Percentiles rank a stretch among this genome's conserved stretches.
Evolutionary conservation across 2,888 invertebrate species (phyloP).

Genomic region (Ornithoptera alexandrae): DNA sequence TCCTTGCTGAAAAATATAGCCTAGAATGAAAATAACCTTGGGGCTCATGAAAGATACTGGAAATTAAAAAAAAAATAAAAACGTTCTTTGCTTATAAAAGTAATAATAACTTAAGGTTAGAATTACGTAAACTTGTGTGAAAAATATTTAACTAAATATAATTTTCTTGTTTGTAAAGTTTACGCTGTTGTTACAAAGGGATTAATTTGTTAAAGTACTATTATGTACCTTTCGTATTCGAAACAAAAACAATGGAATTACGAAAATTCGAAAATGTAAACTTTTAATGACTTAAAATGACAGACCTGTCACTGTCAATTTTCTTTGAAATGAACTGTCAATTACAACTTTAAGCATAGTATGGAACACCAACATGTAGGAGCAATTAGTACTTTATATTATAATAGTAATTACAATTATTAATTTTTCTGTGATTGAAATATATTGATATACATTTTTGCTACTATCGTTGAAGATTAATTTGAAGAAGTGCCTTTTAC

Average conservation of each 20-base stretch:
- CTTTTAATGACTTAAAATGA: neutral
- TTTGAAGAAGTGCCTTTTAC: too few relatives aligned
- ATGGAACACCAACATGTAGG: too few relatives aligned
- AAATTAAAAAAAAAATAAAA: neutral
- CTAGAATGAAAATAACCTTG: too few relatives aligned
- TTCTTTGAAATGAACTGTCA: neutral
- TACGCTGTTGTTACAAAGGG: neutral
- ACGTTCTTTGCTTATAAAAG: neutral
- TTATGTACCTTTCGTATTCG: conserved; percentile 4
- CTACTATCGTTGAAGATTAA: too few relatives aligned
- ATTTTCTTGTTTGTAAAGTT: neutral
- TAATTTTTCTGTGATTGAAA: too few relatives aligned
- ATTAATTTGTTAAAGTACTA: neutral
- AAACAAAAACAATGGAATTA: conserved; percentile 3
- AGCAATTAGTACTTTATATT: too few relatives aligned
- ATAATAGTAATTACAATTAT: too few relatives aligned
- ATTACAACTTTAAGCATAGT: too few relatives aligned
- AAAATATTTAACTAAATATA: neutral
- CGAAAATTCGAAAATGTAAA: neutral
- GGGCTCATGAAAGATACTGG: neutral
- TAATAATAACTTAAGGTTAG: conserved; percentile 30
- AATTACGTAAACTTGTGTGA: conserved; percentile 40
- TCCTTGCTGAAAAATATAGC: neutral
- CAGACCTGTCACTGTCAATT: neutral
- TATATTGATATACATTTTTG: too few relatives aligned